A percentile compares a stretch with the other conserved stretches of the same genome.
phyloP scores from a whole-genome alignment of 23 tunicate genomes.

The Botrylloides violaceus region DNA sequence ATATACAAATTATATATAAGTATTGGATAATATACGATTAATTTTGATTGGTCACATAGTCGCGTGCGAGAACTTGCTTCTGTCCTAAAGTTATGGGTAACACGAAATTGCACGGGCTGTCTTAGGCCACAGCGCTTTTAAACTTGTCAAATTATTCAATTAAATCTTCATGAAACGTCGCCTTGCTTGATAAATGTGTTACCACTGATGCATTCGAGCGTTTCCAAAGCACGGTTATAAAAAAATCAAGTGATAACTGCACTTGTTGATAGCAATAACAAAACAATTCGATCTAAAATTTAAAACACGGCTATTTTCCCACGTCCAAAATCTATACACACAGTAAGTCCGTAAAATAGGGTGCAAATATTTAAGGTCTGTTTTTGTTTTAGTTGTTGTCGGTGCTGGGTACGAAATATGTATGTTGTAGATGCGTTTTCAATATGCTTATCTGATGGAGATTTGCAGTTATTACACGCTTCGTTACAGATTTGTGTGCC shows the following conservation, averaged over 20 bases:
- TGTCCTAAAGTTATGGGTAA: too few relatives aligned
- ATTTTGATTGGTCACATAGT: background rate
- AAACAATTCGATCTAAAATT: slow-evolving; percentile 1
- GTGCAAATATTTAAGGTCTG: too few relatives aligned
- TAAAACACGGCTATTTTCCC: background rate
- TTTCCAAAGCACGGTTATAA: background rate
- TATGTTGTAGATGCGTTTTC: too few relatives aligned
- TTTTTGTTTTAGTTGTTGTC: too few relatives aligned
- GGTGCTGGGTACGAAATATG: too few relatives aligned
- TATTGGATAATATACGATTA: too few relatives aligned
- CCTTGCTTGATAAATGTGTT: background rate
- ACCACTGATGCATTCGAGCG: background rate
- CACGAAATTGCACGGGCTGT: background rate
- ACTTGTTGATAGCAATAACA: slow-evolving; percentile 15
- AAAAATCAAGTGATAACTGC: background rate
- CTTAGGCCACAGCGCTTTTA: background rate
- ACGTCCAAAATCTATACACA: too few relatives aligned
- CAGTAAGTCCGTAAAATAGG: too few relatives aligned
- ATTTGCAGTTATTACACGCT: too few relatives aligned
- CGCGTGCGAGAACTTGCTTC: slow-evolving; percentile 2
- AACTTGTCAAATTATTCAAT: background rate
- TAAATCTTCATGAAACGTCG: background rate
- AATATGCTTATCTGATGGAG: too few relatives aligned
- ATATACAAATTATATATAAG: too few relatives aligned
- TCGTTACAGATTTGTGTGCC: too few relatives aligned